Conservation (phyloP, 35 echinoderm and acorn worm genomes). For the Diadema setosum region DNA sequence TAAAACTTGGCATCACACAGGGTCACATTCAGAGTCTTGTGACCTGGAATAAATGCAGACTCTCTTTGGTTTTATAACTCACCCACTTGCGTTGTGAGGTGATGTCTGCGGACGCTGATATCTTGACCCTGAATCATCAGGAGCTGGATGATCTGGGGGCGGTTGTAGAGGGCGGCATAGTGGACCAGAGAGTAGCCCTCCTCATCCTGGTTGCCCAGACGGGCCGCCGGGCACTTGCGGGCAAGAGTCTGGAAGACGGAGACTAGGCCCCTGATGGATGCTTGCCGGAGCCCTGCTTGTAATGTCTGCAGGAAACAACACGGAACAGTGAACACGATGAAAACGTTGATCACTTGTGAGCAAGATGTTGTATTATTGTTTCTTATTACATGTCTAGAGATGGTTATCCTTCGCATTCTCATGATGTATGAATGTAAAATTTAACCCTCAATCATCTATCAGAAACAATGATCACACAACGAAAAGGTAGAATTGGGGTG, state of each 20-base stretch:
- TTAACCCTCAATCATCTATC: too few species aligned
- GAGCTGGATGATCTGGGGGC: conserved; percentile 78
- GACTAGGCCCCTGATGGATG: conserved; percentile 65
- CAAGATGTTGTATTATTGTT: too few species aligned
- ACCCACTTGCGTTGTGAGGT: conserved; percentile 76
- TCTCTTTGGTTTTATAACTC: too few species aligned
- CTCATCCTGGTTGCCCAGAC: conserved; percentile 89
- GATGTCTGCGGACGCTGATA: conserved; percentile 77
- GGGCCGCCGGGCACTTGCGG: conserved; percentile 69
- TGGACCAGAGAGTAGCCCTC: conserved; percentile 83
- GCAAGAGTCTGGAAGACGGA: conserved; percentile 89
- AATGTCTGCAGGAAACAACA: conserved; percentile 38
- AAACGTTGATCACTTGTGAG: too few species aligned
- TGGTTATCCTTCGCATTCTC: too few species aligned
- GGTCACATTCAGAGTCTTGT: too few species aligned
- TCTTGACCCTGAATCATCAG: conserved; percentile 90
- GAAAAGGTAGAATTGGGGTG: too few species aligned
- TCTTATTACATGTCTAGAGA: too few species aligned
- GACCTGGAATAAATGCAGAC: too few species aligned
- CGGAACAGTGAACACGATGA: not conserved
- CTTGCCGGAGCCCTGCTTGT: conserved; percentile 76
- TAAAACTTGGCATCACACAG: too few species aligned
- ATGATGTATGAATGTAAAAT: too few species aligned
- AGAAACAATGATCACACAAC: too few species aligned
- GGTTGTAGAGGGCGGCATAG: conserved; percentile 69